Percentiles rank a stretch among this genome's conserved stretches.
Evolutionary conservation across 2,797 vertebrate species (phyloP).

Genomic region (Pseudomugil tenellus): DNA sequence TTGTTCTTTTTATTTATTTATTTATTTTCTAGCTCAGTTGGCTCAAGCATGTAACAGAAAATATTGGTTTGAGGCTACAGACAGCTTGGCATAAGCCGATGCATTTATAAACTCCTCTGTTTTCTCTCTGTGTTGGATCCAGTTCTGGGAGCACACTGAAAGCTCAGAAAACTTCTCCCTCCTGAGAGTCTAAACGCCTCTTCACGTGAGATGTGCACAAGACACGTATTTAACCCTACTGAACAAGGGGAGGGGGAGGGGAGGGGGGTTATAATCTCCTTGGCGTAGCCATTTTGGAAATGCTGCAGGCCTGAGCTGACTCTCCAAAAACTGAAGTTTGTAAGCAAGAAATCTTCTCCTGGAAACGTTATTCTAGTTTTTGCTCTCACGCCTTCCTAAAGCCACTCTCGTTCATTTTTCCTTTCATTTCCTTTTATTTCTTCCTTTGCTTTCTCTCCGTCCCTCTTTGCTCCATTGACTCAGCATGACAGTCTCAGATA

Average conservation of each 20-base stretch:
- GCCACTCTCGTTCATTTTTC: background rate
- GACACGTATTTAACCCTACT: slow-evolving; percentile 16
- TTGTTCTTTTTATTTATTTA: background rate
- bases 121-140: slow-evolving; percentile 31
- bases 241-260: slow-evolving; percentile 11
- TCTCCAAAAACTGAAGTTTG: slow-evolving; percentile 8
- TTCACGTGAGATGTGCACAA: slow-evolving; percentile 17
- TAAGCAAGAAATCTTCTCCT: slow-evolving; percentile 37
- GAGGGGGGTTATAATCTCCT: slow-evolving; percentile 30
- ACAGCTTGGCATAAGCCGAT: slow-evolving; percentile 61
- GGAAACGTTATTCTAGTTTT: slow-evolving; percentile 33
- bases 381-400: background rate
- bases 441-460: background rate
- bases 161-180: slow-evolving; percentile 21
- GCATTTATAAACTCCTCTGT: slow-evolving; percentile 38
- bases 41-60: slow-evolving; percentile 38
- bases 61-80: slow-evolving; percentile 58
- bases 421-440: background rate
- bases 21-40: slow-evolving; percentile 28
- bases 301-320: background rate
- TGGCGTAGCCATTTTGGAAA: slow-evolving; percentile 27
- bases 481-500: slow-evolving; percentile 20
- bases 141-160: slow-evolving; percentile 40
- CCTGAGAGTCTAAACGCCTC: slow-evolving; percentile 30
- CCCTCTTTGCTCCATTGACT: slow-evolving; percentile 19